Base-by-base conservation (phyloP, 2,113 vertebrate species). In the Ariopsis seemanni region DNA sequence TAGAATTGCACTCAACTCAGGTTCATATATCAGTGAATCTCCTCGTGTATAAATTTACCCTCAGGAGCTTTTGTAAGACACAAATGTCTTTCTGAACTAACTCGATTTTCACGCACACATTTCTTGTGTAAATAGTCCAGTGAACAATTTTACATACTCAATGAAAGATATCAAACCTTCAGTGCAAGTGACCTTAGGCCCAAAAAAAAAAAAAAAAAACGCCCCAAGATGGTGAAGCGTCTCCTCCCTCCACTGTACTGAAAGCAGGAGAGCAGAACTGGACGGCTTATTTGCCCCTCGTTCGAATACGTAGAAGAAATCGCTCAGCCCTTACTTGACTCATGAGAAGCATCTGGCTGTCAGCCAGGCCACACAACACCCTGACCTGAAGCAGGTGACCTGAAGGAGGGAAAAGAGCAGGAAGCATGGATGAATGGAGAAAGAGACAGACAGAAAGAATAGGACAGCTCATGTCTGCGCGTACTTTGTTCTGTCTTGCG, bases 331-430 rank as follows among this genome's bases (percentile, higher is more conserved):
- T 89, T 87, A 87, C 90, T 85, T 83, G 71, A 74, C 55, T 50
- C 11, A 57, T 12, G 14, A 77, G 65, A 78, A 74, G 69, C 65
- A 25, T 77, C 85, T 90, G 87, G 85, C 79, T 75, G 18, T 48
- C 30, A 25, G 75, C 86, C 90, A 89, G 82, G n/a, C 87, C 58
- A 85, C 30, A 86, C 80, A 84, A 87, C 89, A 88, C 78, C 87
- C 88, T 86, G 84, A 88, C 89, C 89, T 86, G 80, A 86, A 87
- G 87, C 86, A 82, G 75, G 30, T 72, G 83, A 86, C 63, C 57
- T 79, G 82, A 74, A 67, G 25, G 60, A 83, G 30, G 14, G 34
- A 52, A 9, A 11, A 60, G 42, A 25, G 67, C 53, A 30, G 27
- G 27, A 57, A 12, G n/a, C 65, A 53, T 58, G 6, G 30, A 82